These are phyloP conservation scores for Heliconius hermathena DNA, from an alignment of 1,140 invertebrate species.

Conservation along the genomic window DNA sequence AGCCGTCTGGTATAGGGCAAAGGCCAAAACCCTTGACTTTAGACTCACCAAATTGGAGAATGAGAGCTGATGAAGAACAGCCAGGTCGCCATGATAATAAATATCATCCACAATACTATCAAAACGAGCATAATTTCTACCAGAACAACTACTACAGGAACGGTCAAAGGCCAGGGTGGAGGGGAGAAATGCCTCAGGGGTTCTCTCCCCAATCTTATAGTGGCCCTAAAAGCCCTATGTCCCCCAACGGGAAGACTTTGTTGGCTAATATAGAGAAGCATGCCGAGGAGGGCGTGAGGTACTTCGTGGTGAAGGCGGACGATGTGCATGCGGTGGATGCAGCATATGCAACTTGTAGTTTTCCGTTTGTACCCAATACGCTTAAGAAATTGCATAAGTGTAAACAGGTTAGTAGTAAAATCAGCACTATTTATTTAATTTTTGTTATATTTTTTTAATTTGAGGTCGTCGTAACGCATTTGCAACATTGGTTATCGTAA, in stretches of 20 bases:
- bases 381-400: slow-evolving; percentile 76
- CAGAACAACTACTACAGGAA: slow-evolving; percentile 58
- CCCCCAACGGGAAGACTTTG: slow-evolving; percentile 63
- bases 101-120: slow-evolving; percentile 53
- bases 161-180: slow-evolving; percentile 53
- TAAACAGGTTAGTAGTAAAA: slow-evolving; percentile 61
- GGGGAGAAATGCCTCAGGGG: slow-evolving; percentile 52
- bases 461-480: too few relatives aligned
- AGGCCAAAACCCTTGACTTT: slow-evolving; percentile 86
- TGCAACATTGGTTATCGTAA: too few relatives aligned
- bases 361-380: slow-evolving; percentile 72
- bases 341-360: slow-evolving; percentile 61
- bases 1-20: slow-evolving; percentile 90
- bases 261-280: slow-evolving; percentile 75
- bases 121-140: slow-evolving; percentile 55
- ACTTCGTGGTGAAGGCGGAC: slow-evolving; percentile 71
- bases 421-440: too few relatives aligned
- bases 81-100: slow-evolving; percentile 55
- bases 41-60: slow-evolving; percentile 70
- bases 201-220: slow-evolving; percentile 56
- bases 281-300: slow-evolving; percentile 57
- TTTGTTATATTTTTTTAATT: too few relatives aligned
- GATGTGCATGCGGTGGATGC: slow-evolving; percentile 67
- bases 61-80: slow-evolving; percentile 55
- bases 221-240: slow-evolving; percentile 64